Base-by-base conservation (phyloP, 2,113 vertebrate species). In the Antigone vipio region DNA sequence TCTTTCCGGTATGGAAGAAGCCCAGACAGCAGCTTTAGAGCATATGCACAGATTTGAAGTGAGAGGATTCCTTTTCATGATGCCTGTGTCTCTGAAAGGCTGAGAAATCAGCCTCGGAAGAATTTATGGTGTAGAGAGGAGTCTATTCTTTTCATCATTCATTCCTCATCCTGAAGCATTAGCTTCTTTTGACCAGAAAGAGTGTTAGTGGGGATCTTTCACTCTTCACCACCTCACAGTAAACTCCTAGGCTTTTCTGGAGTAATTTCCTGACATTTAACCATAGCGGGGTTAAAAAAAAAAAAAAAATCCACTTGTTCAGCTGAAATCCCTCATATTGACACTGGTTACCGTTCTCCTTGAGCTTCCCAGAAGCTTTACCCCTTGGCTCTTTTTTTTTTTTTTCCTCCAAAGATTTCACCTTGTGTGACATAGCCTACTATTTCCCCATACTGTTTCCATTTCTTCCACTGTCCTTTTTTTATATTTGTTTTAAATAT, bases 201-300 rank as follows among this genome's bases (percentile, higher is more conserved):
- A 12, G 9, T 27, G 7, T 19, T 79, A 59, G 34, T 40, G 16
- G 11, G 27, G 32, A 56, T 69, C 82, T 76, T 68, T 6, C 23
- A 14, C 19, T 69, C 40, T 79, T 92, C 22, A 32, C 4, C 7
- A 13, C 34, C 44, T 73, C 49, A 6, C 10, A 18, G 11, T 63
- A 72, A 88, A 47, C 11, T 59, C 13, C 32, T 12, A 52, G 63
- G 34, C 27, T 52, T 83, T 91, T 45, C 60, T 73, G 49, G 50
- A 53, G 24, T 52, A 15, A 30, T 71, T 84, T 58, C 10, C 26
- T 64, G 50, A 26, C 12, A 15, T 68, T 29, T 67, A 56, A 85
- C 17, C 5, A n/a, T 7, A 53, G 18, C 0, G 2, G 15, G 11
- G 3, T 40, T 40, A 15, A 62, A 58, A 45, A 68, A n/a, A n/a